Percentiles rank a stretch among this genome's conserved stretches.
Evolutionary conservation across 2,888 invertebrate species (phyloP).

Genomic region (Conomelus anceps): DNA sequence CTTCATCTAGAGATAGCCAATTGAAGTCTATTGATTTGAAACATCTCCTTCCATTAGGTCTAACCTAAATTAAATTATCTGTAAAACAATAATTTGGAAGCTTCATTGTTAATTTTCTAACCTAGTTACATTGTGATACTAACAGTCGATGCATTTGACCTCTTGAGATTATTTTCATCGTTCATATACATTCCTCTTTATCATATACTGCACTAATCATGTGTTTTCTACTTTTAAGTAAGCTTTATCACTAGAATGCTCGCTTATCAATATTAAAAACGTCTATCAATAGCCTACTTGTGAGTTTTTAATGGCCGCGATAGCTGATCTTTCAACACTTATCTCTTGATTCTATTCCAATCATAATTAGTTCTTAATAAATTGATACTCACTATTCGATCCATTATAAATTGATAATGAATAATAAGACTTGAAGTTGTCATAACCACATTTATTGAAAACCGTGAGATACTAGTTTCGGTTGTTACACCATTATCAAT

Average conservation of each 20-base stretch:
- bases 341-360: neutral
- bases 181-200: neutral
- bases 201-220: neutral
- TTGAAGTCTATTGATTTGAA: too few species aligned
- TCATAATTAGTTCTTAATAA: neutral
- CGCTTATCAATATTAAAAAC: neutral
- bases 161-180: neutral
- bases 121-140: neutral
- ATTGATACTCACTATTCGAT: neutral
- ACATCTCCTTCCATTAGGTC: too few species aligned
- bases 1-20: too few species aligned
- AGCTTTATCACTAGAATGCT: neutral
- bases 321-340: neutral
- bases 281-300: neutral
- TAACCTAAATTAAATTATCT: too few species aligned
- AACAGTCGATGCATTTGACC: neutral
- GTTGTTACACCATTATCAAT: too few species aligned
- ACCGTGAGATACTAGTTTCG: too few species aligned
- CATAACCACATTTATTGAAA: too few species aligned
- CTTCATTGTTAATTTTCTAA: neutral
- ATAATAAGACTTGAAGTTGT: neutral
- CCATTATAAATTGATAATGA: too few species aligned
- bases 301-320: neutral
- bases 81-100: too few species aligned
- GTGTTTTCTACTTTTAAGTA: neutral